phyloP scores from a whole-genome alignment of 2,888 invertebrate species.

The Anoplius nigerrimus region DNA sequence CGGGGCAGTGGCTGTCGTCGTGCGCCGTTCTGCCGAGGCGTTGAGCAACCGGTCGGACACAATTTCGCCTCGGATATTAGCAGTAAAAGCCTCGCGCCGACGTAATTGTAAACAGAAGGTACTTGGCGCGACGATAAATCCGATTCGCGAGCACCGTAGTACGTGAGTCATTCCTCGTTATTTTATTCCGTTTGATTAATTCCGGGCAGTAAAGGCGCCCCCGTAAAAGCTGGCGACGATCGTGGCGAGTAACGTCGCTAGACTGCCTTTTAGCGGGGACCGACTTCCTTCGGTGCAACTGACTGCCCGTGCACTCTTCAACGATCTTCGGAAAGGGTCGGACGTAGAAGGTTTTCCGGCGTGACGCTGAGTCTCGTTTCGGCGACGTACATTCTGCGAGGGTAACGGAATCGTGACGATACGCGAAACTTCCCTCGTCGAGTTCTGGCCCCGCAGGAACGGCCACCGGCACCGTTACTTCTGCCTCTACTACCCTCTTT shows the following conservation, averaged over 20 bases:
- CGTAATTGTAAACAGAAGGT: conserved; percentile 58
- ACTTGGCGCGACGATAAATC: conserved; percentile 56
- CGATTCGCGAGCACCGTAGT: conserved; percentile 34
- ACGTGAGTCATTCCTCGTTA: conserved; percentile 58
- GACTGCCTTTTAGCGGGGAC: not conserved
- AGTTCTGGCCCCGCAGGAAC: too few relatives aligned
- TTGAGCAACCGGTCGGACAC: conserved; percentile 8
- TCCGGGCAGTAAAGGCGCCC: conserved; percentile 61
- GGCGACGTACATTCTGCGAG: conserved; percentile 40
- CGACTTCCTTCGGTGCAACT: too few relatives aligned
- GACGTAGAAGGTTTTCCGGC: conserved; percentile 30
- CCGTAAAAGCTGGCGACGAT: conserved; percentile 52
- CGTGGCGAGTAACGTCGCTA: conserved; percentile 2
- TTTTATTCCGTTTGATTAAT: conserved; percentile 66
- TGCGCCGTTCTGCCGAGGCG: not conserved
- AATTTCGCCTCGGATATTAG: conserved; percentile 26
- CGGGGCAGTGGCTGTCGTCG: conserved; percentile 27
- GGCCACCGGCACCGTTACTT: too few relatives aligned
- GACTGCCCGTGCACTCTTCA: too few relatives aligned
- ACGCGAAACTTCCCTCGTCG: conserved; percentile 20
- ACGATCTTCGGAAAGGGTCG: conserved; percentile 10
- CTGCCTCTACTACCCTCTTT: too few relatives aligned
- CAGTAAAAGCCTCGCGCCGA: conserved; percentile 41
- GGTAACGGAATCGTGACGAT: conserved; percentile 23
- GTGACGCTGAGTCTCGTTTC: conserved; percentile 24